Conservation (phyloP, 2,113 vertebrate species). For the Spheniscus mendiculus region DNA sequence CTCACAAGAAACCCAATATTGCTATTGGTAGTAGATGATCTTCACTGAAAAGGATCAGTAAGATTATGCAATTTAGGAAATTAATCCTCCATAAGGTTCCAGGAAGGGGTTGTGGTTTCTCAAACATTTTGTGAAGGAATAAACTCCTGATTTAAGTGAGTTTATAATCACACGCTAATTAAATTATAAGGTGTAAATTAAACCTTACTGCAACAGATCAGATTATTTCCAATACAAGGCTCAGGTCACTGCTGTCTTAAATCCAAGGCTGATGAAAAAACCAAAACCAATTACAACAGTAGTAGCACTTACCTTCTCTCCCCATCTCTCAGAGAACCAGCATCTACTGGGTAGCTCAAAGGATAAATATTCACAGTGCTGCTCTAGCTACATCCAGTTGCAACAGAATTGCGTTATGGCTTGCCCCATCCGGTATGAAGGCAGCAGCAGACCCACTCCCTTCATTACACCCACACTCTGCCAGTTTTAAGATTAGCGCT, state of each 20-base stretch:
- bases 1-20: neutral
- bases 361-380: neutral
- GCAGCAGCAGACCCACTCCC: neutral
- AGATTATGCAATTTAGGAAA: neutral
- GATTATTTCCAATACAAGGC: neutral
- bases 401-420: neutral
- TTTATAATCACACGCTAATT: neutral
- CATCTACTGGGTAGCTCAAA: neutral
- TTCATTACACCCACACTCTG: too few species aligned
- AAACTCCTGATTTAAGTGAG: neutral
- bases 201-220: neutral
- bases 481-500: neutral
- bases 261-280: fast-evolving
- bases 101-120: neutral
- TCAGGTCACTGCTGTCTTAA: neutral
- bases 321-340: neutral
- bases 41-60: neutral
- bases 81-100: neutral
- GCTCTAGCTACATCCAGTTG: neutral
- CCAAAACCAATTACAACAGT: neutral
- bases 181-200: neutral
- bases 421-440: neutral
- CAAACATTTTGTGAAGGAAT: neutral
- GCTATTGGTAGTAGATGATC: neutral
- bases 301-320: neutral